Evolutionary conservation across 64 coral and sea anemone genomes (phyloP), one percentile per base, ranked within the genome.

Genomic region (Hydrozoanthus tunicans): DNA sequence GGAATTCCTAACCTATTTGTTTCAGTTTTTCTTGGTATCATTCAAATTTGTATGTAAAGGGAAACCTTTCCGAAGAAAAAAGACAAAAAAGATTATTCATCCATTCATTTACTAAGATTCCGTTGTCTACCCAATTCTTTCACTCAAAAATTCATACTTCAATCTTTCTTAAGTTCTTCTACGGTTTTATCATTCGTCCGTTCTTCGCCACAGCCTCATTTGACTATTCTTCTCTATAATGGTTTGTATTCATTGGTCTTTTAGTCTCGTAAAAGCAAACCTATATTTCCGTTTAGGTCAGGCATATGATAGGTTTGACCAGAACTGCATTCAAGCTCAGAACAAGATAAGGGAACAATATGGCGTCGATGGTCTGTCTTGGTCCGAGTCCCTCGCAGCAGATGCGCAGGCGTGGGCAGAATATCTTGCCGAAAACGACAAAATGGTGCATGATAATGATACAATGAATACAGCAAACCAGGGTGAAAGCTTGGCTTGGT

Each of bases 401-500:
- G 84, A 93, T 8, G 92, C 92, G 14, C 92, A 81, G 74, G 62
- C 32, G 56, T 93, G 92, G 92, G 92, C 92, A 6, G 92, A 93
- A 5, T 89, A 93, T 56, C 92, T 93, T 43, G 92, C 92, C 53
- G 79, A 89, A 64, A 93, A 93, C 15, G 92, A 93, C 64, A 89
- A 79, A 53, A 93, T 93, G 63, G 54, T 80, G 17, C 92, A 93
- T 17, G 92, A 93, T 69, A 62, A 61, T 9, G 64, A 81, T 3
- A 93, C 76, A 72, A 89, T 93, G 61, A 56, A 67, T 8, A 53
- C 85, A 62, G 73, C 69, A n/a, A 70, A 93, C 77, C 76, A 93
- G 64, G 92, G 92, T 53, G 92, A 93, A 61, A 93, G 81, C 54
- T 73, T 93, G 59, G 92, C 92, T 32, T 93, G 92, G 92, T 93